Base-by-base conservation (phyloP, 1,140 invertebrate species). In the Mamestra configurata region DNA sequence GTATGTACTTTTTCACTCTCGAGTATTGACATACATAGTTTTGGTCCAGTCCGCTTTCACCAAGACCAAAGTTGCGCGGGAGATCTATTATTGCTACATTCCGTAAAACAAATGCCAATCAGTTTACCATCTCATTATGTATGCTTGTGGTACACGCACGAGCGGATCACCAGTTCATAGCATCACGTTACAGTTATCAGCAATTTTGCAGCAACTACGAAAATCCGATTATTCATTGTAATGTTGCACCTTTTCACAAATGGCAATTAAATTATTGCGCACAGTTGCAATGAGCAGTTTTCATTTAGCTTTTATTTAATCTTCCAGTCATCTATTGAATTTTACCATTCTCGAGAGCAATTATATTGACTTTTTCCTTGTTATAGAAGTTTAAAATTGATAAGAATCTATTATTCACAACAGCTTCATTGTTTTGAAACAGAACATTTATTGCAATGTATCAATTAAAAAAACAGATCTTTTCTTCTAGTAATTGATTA, bases 1-100 rank as follows among this genome's bases (percentile, higher is more conserved):
- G 35, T 13, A 40, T 66, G n/a, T 40, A 40, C 18, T 4, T 5
- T n/a, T n/a, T n/a, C 22, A 10, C n/a, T 66, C 35, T 4, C 53
- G 24, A 57, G 10, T 57, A 66, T 46, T 70, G 66, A 49, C 66
- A 70, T 24, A 49, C 66, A 70, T 24, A 70, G 40, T 27, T 70
- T 64, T 64, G 37, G 37, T 43, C 18, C 8, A 57, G 31, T 31
- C 73, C 15, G 71, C 84, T 85, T 85, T 85, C 84, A 85, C 82
- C 57, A 64, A 76, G 15, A 84, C n/a, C 79, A 24, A 51, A 76
- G 57, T 64, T 64, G 73, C 57, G 73, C 73, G 73, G 73, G 73
- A 76, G 73, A 61, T 49, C 57, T 76, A 40, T 61, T 43, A 51
- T 76, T 76, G 64, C 73, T 18, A 76, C 73, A 76, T 76, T 64